Percentiles rank a stretch among this genome's conserved stretches.
Evolutionary conservation across 2,888 invertebrate genomes (phyloP).

Genomic region (Drosophila siamana): DNA sequence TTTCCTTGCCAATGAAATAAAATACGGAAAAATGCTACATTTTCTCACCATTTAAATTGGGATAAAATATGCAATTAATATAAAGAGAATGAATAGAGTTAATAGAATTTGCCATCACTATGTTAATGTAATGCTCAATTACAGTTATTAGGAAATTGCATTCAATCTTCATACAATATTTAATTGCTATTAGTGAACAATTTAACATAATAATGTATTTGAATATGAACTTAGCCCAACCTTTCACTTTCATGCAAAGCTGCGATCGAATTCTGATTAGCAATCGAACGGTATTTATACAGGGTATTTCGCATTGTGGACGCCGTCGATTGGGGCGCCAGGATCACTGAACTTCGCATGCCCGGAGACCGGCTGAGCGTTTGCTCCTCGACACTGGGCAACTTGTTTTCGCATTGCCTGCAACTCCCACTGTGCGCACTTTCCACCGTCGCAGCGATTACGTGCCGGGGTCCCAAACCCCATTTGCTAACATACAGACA

Average conservation of each 20-base stretch:
- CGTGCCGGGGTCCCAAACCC: constrained; percentile 1
- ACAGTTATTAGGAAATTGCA: too few species aligned
- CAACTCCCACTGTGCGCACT: constrained; percentile 54
- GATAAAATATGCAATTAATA: too few species aligned
- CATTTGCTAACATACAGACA: too few species aligned
- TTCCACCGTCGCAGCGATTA: constrained; percentile 46
- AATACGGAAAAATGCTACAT: too few species aligned
- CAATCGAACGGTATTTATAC: not conserved
- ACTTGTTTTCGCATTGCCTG: constrained; percentile 11
- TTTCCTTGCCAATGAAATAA: too few species aligned
- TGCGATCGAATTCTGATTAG: not conserved
- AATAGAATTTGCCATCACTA: too few species aligned
- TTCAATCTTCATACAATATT: too few species aligned
- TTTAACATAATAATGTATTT: too few species aligned
- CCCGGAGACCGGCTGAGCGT: constrained; percentile 43
- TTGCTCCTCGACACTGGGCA: constrained; percentile 24
- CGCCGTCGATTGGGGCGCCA: constrained; percentile 6
- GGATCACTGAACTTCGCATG: constrained; percentile 55
- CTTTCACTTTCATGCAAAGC: not conserved
- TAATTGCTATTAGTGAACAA: too few species aligned
- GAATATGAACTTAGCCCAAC: not conserved
- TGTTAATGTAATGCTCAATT: too few species aligned
- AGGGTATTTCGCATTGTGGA: not conserved
- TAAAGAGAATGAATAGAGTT: too few species aligned
- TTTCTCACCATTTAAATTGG: too few species aligned